Evolutionary conservation across 2,888 invertebrate genomes (phyloP).

Genomic region (Abscondita cerata): DNA sequence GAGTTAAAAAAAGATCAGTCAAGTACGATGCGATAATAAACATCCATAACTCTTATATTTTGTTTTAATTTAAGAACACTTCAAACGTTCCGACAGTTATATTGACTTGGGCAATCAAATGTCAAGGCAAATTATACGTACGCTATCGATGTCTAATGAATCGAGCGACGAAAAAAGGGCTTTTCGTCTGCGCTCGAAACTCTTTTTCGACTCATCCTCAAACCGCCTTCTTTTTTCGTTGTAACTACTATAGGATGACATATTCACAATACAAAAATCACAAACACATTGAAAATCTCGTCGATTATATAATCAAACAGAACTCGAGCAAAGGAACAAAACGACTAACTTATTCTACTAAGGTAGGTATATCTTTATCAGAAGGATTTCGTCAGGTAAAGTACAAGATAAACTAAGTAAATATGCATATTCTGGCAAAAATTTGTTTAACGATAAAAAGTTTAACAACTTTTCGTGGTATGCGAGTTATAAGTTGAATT

Average conservation of each 20-base stretch:
- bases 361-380: slow-evolving; percentile 27
- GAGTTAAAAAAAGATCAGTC: neutral
- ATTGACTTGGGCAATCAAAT: slow-evolving; percentile 26
- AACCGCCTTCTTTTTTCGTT: slow-evolving; percentile 14
- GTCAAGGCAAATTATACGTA: slow-evolving; percentile 23
- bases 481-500: neutral
- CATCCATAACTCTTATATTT: neutral
- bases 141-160: slow-evolving; percentile 25
- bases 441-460: neutral
- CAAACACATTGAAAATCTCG: no score
- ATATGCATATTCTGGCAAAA: slow-evolving; percentile 18
- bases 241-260: slow-evolving; percentile 20
- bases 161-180: slow-evolving; percentile 27
- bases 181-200: slow-evolving; percentile 18
- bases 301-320: slow-evolving; percentile 7
- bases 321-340: neutral
- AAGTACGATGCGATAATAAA: slow-evolving; percentile 4
- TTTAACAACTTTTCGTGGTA: neutral
- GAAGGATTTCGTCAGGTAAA: slow-evolving; percentile 28
- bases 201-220: slow-evolving; percentile 13
- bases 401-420: slow-evolving; percentile 31
- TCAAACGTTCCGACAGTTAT: slow-evolving; percentile 19
- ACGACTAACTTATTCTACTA: slow-evolving; percentile 17
- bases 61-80: slow-evolving; percentile 7
- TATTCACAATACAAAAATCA: neutral